Evolutionary conservation across 2,797 vertebrate genomes (phyloP).

Genomic region (Sciaenops ocellatus): DNA sequence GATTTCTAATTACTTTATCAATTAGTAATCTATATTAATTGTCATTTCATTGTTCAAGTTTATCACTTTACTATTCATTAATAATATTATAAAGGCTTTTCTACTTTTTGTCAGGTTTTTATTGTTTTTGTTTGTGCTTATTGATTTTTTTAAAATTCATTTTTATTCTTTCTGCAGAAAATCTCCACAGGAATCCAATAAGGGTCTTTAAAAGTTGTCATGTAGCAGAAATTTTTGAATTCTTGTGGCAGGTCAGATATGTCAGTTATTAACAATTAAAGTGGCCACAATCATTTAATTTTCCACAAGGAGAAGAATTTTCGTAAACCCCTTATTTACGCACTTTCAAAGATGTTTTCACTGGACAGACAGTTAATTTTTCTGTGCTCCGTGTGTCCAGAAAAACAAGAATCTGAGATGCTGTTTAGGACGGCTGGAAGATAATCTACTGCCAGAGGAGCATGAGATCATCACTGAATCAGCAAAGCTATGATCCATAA

Average conservation of each 20-base stretch:
- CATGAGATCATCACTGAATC: conserved; percentile 78
- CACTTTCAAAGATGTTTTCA: conserved; percentile 60
- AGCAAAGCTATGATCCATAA: conserved; percentile 70
- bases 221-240: not conserved
- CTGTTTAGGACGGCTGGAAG: conserved; percentile 57
- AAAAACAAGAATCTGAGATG: conserved; percentile 70
- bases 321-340: conserved; percentile 31
- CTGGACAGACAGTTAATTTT: conserved; percentile 52
- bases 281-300: conserved; percentile 22
- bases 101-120: no score
- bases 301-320: conserved; percentile 53
- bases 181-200: not conserved
- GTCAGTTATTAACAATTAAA: conserved; percentile 15
- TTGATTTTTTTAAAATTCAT: not conserved
- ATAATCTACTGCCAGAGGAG: conserved; percentile 68
- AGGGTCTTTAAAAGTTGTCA: not conserved
- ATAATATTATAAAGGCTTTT: no score
- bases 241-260: not conserved
- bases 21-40: no score
- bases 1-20: no score
- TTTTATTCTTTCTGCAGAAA: not conserved
- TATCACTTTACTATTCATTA: no score
- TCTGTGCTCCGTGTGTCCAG: conserved; percentile 55
- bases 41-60: no score
- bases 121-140: not conserved